Base-by-base conservation (phyloP, 1,140 invertebrate genomes). In the Belonocnema kinseyi region DNA sequence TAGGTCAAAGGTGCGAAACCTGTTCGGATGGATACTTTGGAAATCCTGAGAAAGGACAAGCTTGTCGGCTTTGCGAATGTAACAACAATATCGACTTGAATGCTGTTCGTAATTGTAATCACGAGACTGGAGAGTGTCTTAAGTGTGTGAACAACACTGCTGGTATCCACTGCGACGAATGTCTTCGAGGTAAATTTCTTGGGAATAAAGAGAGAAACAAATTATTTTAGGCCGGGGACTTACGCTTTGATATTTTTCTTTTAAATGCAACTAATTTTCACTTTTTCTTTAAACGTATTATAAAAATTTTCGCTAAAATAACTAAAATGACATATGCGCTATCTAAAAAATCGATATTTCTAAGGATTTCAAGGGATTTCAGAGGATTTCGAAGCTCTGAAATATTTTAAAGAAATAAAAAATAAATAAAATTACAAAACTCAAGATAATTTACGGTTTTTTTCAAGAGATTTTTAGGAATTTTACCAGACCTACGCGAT, bases 111-210 rank as follows among this genome's bases (percentile, higher is more conserved):
- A 99, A 98, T 89, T 99, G 98, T 86, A 97, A 99, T 87, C 93
- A 97, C 52, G 96, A 95, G 13, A 98, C 96, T 26, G 99, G 98
- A 54, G 96, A 98, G 88, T 99, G 99, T 93, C 90, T 98, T 0
- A 99, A 99, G 87, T 99, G 99, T 89, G 98, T 99, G 76, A 97
- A 99, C 88, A 99, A 99, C 85, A 99, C 98, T 3, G 97, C 95
- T 40, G 99, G 99, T 3, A 88, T 92, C 12, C 93, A 95, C 82
- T 97, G 98, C 89, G 98, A 99, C 80, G 94, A 95, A 85, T 99
- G 98, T 92, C 91, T 98, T 77, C 94, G 96, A 73, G 97, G 96
- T 95, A 88, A 88, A 86, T 51, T 26, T 51, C 13, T 61, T 51
- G 14, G 6, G 21, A 2, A 66, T 19, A 33, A 26, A n/a, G 16